These are phyloP conservation scores for Petaurus breviceps DNA, from an alignment of 2,113 vertebrate species.

Conservation along the genomic window DNA sequence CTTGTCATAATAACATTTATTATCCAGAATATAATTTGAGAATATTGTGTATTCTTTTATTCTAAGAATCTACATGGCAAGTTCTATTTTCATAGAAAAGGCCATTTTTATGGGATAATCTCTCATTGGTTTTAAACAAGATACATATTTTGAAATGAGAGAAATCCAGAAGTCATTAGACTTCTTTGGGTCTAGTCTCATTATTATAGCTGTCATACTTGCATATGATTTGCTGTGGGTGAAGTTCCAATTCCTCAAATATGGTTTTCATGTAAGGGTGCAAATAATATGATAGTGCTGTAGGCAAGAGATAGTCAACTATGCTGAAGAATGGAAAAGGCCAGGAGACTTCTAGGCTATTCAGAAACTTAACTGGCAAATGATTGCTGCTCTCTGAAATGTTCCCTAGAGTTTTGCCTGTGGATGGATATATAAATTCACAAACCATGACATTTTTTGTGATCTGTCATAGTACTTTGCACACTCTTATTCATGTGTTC, in stretches of 20 bases:
- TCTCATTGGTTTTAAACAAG: not conserved
- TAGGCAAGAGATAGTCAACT: not conserved
- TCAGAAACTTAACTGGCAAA: not conserved
- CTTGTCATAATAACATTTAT: not conserved
- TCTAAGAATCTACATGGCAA: not conserved
- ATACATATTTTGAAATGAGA: not conserved
- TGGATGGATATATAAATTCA: not conserved
- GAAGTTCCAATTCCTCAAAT: not conserved
- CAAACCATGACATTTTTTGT: not conserved
- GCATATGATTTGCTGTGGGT: not conserved
- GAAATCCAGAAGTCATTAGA: not conserved
- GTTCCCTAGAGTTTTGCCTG: not conserved
- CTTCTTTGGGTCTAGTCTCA: not conserved
- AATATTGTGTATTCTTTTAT: not conserved
- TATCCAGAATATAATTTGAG: constrained; percentile 7
- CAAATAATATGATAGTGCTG: not conserved
- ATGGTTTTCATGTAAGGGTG: not conserved
- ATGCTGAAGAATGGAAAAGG: not conserved
- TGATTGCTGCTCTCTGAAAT: not conserved
- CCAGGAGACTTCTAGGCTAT: not conserved
- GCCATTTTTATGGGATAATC: not conserved
- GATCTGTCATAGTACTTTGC: not conserved
- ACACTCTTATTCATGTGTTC: not conserved
- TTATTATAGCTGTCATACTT: not conserved
- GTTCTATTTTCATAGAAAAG: not conserved